Evolutionary conservation across 2,113 vertebrate species (phyloP), one percentile per base, ranked within the genome.

Genomic region (Ibidorhyncha struthersii): DNA sequence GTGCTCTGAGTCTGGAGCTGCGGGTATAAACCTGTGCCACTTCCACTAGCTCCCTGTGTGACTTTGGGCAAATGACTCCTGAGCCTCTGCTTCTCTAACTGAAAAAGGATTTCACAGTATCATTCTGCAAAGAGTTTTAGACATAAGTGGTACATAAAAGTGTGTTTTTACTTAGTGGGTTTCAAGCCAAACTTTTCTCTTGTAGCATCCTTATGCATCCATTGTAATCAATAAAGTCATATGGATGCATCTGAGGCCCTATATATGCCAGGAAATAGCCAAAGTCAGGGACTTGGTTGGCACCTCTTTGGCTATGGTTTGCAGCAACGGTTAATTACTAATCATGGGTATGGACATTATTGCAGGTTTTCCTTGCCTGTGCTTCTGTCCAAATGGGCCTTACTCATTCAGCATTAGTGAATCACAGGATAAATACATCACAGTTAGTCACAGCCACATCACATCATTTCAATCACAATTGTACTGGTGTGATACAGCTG

Each of bases 291-390:
- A 53, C 27, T 67, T 36, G 19, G 29, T 43, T 69, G 14, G 8
- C 11, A 16, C 7, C 4, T 32, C 12, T 72, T 47, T 52, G 38
- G 6, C 49, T 67, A 52, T 1, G 3, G 34, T 59, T 82, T 55
- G 14, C 25, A 63, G 36, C 25, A 82, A 30, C 1, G 0, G 9
- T 50, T 77, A 65, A 22, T 52, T 66, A 66, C 13, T 29, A 26
- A 43, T 55, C 3, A 20, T 9, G 23, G 2, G 1, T 40, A 29
- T 32, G 2, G 8, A 43, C 0, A 1, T 52, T 45, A 26, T 12
- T 65, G 40, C 13, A 53, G 36, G 29, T 81, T 84, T 90, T 83
- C 14, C 18, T 77, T 55, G 43, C 10, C 13, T 53, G 1, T 50
- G 12, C 12, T 58, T 86, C 62, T 16, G 2, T 67, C 22, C 61